Conservation (phyloP, 37 sponge, comb jelly and placozoan species). For the Beroe ovata region DNA sequence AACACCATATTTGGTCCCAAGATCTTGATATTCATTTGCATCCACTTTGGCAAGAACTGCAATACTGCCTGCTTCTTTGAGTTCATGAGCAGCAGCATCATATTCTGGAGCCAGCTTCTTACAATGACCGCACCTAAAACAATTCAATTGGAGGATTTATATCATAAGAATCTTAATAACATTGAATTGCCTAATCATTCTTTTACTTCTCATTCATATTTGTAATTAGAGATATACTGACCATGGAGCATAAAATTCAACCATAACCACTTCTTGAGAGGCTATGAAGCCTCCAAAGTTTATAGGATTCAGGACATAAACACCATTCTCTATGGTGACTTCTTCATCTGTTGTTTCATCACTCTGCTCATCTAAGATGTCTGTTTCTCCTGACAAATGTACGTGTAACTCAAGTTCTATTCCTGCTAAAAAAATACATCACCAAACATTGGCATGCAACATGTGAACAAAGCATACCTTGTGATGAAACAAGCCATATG, state of each 20-base stretch:
- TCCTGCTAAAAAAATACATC: too few relatives aligned
- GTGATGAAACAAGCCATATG: constrained; percentile 20
- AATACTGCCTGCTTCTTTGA: constrained; percentile 57
- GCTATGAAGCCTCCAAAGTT: constrained; percentile 68
- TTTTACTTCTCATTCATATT: too few relatives aligned
- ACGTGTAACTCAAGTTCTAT: too few relatives aligned
- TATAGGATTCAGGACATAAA: constrained; percentile 68
- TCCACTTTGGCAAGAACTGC: constrained; percentile 78
- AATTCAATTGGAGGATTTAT: too few relatives aligned
- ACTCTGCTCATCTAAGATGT: not conserved
- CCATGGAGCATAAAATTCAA: constrained; percentile 90
- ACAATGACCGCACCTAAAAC: constrained; percentile 87
- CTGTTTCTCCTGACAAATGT: constrained; percentile 48
- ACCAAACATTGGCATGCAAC: not conserved
- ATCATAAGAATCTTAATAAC: not conserved
- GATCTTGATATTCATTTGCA: constrained; percentile 69
- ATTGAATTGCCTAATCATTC: not conserved
- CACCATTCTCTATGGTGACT: constrained; percentile 34
- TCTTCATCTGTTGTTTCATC: not conserved
- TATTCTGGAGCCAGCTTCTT: constrained; percentile 76
- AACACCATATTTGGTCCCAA: constrained; percentile 69
- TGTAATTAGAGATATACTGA: too few relatives aligned
- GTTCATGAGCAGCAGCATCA: constrained; percentile 73
- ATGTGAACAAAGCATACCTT: not conserved
- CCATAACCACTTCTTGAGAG: constrained; percentile 70